These are phyloP conservation scores for Rhamnusium bicolor DNA, from an alignment of 2,888 invertebrate species.

Conservation along the genomic window DNA sequence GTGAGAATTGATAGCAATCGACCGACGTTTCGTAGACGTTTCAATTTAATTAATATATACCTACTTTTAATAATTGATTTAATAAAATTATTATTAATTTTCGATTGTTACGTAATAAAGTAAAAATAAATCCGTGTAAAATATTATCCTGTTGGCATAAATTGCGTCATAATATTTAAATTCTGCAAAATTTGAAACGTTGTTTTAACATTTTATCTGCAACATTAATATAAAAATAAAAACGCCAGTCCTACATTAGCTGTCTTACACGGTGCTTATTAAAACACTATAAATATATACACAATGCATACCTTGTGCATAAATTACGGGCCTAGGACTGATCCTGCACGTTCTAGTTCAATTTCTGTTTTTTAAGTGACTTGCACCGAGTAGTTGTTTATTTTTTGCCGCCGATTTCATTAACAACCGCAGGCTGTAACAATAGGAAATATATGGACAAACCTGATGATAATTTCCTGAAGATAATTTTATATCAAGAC, in stretches of 20 bases:
- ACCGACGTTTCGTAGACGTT: too few species aligned
- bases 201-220: neutral
- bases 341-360: too few species aligned
- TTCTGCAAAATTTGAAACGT: neutral
- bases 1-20: too few species aligned
- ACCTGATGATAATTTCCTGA: too few species aligned
- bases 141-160: neutral
- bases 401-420: too few species aligned
- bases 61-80: too few species aligned
- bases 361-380: too few species aligned
- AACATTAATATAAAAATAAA: neutral
- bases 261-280: conserved; percentile 1
- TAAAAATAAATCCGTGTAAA: neutral
- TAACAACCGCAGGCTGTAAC: too few species aligned
- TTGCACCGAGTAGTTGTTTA: too few species aligned
- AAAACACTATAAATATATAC: neutral
- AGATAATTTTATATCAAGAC: too few species aligned
- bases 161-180: neutral
- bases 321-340: neutral
- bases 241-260: conserved; percentile 19
- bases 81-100: neutral
- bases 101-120: neutral
- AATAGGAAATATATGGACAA: too few species aligned
- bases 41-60: too few species aligned
- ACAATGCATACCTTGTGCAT: neutral